phyloP scores from a whole-genome alignment of 2,797 vertebrate species.

The Oryzias dopingdopingensis region DNA sequence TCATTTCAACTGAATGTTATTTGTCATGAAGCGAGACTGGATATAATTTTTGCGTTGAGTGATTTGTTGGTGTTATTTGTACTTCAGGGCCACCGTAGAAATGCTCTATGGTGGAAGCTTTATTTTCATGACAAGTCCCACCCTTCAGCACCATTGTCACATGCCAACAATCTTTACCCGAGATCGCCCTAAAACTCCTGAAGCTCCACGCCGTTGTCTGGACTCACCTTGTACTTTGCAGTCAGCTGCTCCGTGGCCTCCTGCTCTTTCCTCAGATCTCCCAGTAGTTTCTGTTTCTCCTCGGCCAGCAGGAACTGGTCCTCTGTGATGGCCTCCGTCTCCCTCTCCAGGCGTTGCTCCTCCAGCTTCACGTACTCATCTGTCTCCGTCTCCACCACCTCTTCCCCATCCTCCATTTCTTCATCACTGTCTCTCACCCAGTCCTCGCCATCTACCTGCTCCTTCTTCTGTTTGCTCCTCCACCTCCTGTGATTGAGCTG shows the following conservation, averaged over 20 bases:
- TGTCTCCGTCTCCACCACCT: constrained; percentile 83
- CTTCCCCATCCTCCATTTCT: constrained; percentile 53
- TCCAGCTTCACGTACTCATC: constrained; percentile 88
- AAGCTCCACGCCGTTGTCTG: not conserved
- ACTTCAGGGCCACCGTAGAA: too few species aligned
- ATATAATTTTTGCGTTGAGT: too few species aligned
- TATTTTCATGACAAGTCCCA: too few species aligned
- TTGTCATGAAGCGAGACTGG: too few species aligned
- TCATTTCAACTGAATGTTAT: too few species aligned
- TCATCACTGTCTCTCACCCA: constrained; percentile 67
- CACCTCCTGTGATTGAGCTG: constrained; percentile 86
- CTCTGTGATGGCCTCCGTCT: constrained; percentile 91
- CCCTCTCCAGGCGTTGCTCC: constrained; percentile 89
- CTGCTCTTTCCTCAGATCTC: constrained; percentile 89
- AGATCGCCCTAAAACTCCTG: not conserved
- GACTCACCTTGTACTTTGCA: constrained; percentile 90
- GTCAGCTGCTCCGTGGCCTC: constrained; percentile 91
- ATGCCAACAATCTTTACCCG: too few species aligned
- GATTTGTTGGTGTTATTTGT: too few species aligned
- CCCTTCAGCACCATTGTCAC: too few species aligned
- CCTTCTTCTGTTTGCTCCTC: constrained; percentile 84
- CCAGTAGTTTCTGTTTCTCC: constrained; percentile 92
- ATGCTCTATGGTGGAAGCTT: too few species aligned
- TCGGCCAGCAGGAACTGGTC: constrained; percentile 89
- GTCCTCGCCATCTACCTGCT: constrained; percentile 65